A percentile compares a stretch with the other conserved stretches of the same genome.
These are phyloP conservation scores for Coptotermes formosanus DNA, from an alignment of 1,140 invertebrate genomes.

Conservation along the genomic window DNA sequence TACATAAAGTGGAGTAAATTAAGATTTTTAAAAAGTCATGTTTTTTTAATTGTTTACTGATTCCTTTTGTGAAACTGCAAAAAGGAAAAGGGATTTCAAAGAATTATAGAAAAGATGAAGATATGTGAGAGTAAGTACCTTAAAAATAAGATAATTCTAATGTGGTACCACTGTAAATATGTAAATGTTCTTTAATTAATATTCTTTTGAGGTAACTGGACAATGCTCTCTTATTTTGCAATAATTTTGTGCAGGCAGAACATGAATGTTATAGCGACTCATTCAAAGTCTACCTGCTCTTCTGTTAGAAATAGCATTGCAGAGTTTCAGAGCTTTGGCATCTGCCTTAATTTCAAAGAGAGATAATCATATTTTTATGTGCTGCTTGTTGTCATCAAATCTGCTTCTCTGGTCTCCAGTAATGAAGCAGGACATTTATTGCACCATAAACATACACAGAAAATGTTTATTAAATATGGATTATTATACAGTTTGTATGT, in stretches of 20 bases:
- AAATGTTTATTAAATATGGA: too few species aligned
- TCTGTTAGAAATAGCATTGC: background rate
- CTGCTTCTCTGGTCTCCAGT: background rate
- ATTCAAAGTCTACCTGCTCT: background rate
- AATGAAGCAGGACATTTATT: background rate
- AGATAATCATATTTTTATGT: background rate
- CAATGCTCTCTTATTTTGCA: background rate
- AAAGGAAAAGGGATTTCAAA: background rate
- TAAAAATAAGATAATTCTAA: background rate
- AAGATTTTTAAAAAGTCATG: background rate
- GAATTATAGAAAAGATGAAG: background rate
- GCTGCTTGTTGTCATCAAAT: background rate
- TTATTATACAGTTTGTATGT: too few species aligned
- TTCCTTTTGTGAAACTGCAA: background rate
- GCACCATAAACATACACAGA: background rate
- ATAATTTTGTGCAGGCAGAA: background rate
- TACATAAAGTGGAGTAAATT: conserved; percentile 2
- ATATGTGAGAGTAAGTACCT: conserved; percentile 2
- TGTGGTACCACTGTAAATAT: conserved; percentile 5
- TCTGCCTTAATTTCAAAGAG: conserved; percentile 6
- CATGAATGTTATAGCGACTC: background rate
- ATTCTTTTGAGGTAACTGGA: background rate
- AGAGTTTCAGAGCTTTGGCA: background rate
- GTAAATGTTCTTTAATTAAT: conserved; percentile 13
- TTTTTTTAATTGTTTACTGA: background rate